These are phyloP conservation scores for Macaria liturata DNA, from an alignment of 2,888 invertebrate species.

Conservation along the genomic window DNA sequence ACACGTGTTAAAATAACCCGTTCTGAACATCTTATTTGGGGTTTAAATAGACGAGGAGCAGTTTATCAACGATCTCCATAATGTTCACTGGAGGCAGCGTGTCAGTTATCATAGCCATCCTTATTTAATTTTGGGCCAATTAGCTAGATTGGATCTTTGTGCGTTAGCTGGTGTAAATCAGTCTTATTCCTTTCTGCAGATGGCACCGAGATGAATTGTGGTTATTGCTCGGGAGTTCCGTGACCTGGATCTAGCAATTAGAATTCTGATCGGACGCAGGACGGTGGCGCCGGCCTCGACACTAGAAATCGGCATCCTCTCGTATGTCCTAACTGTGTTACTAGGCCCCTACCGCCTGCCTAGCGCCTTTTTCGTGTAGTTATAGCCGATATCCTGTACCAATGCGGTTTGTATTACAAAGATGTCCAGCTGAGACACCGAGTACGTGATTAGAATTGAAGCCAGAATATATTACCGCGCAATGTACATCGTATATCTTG, in stretches of 20 bases:
- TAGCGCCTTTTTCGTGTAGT: constrained; percentile 59
- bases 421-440: constrained; percentile 56
- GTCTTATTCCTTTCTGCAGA: constrained; percentile 37
- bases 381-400: constrained; percentile 65
- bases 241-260: constrained; percentile 29
- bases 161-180: constrained; percentile 45
- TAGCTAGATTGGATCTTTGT: constrained; percentile 49
- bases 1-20: constrained; percentile 26
- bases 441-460: constrained; percentile 53
- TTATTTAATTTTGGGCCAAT: constrained; percentile 42
- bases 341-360: constrained; percentile 55
- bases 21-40: constrained; percentile 24
- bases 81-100: constrained; percentile 41
- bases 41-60: constrained; percentile 22
- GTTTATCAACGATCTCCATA: constrained; percentile 41
- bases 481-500: constrained; percentile 6
- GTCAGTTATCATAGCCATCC: constrained; percentile 50
- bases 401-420: constrained; percentile 60
- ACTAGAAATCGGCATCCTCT: constrained; percentile 14
- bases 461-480: constrained; percentile 32
- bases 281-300: constrained; percentile 9
- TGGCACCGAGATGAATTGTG: constrained; percentile 40
- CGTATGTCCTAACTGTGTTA: constrained; percentile 48
- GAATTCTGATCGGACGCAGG: constrained; percentile 25
- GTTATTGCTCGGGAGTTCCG: constrained; percentile 31